Conservation (phyloP, 2,888 invertebrate genomes). For the Caenorhabditis uteleia region DNA sequence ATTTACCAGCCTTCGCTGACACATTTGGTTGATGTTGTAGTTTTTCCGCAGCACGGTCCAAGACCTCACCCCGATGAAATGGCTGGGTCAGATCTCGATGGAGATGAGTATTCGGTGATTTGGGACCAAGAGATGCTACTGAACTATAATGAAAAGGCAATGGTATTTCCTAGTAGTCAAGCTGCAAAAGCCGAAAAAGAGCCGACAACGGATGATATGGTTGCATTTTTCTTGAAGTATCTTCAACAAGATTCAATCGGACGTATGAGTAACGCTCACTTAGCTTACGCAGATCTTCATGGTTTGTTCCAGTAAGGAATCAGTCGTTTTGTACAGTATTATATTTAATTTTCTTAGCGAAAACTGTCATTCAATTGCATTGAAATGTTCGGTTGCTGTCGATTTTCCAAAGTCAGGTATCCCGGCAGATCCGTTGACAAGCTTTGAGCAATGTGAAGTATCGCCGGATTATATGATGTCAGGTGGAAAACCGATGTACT, state of each 20-base stretch:
- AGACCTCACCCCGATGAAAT: slow-evolving; percentile 71
- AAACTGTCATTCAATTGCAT: slow-evolving; percentile 49
- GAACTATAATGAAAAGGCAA: slow-evolving; percentile 57
- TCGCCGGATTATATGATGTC: slow-evolving; percentile 57
- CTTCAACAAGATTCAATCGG: slow-evolving; percentile 69
- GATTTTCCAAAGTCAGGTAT: slow-evolving; percentile 71
- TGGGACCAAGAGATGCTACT: slow-evolving; percentile 69
- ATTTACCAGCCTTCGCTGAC: slow-evolving; percentile 57
- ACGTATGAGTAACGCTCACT: slow-evolving; percentile 66
- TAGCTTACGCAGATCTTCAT: slow-evolving; percentile 63
- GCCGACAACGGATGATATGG: slow-evolving; percentile 64
- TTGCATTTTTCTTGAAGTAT: slow-evolving; percentile 69
- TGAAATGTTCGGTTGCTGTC: slow-evolving; percentile 64
- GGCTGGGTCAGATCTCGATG: slow-evolving; percentile 71
- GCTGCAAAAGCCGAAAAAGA: slow-evolving; percentile 40
- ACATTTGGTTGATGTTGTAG: slow-evolving; percentile 70
- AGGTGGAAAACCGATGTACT: slow-evolving; percentile 54
- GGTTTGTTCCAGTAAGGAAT: slow-evolving; percentile 63
- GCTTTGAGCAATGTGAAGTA: slow-evolving; percentile 40
- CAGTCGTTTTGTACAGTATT: not conserved
- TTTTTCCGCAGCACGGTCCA: slow-evolving; percentile 70
- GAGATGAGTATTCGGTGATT: slow-evolving; percentile 70
- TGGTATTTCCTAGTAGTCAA: slow-evolving; percentile 51
- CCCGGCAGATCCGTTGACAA: slow-evolving; percentile 50
- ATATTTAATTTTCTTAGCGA: slow-evolving; percentile 25